Evolutionary conservation across 2,113 vertebrate species (phyloP), one percentile per base, ranked within the genome.

Genomic region (Brachypteracias leptosomus): DNA sequence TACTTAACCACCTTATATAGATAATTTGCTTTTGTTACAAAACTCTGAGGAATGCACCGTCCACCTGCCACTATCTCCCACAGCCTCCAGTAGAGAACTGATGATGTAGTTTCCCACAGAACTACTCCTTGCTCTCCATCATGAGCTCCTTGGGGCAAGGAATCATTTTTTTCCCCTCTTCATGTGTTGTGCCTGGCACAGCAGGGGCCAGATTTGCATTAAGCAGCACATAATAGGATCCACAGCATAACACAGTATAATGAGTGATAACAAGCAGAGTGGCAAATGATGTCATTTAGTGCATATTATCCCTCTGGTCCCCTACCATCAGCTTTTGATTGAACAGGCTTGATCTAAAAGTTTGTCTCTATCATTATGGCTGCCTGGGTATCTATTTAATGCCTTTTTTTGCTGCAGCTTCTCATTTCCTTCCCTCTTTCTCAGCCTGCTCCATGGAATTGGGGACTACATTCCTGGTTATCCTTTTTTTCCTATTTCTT

Each of bases 201-300:
- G 81, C 91, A 91, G 72, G 61, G 21, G 52, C 35, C 80, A 94
- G 54, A 82, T 66, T 85, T 61, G 29, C 68, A 88, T 76, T 82
- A 76, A 79, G 87, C 19, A 88, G 87, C 66, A 55, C 28, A 52
- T 88, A 91, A 89, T 38, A 61, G 58, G 79, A 84, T 89, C 65
- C 75, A 22, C 38, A 71, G 57, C 70, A 71, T 44, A 91, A 71
- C 16, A 13, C 35, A 25, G n/a, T 19, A 26, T 59, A 76, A 94
- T 67, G 79, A 89, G 71, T 47, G 78, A 66, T 76, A 88, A 87
- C 62, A 87, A 91, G 70, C 58, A 14, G 90, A 66, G 81, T 89
- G 88, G 67, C 38, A 93, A 95, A 59, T 67, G 82, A 89, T 83
- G 88, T 59, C 61, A 61, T 85, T 94, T 84, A 70, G 52, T 19